These are phyloP conservation scores for Hypena proboscidalis DNA, from an alignment of 2,888 invertebrate genomes.

Conservation along the genomic window DNA sequence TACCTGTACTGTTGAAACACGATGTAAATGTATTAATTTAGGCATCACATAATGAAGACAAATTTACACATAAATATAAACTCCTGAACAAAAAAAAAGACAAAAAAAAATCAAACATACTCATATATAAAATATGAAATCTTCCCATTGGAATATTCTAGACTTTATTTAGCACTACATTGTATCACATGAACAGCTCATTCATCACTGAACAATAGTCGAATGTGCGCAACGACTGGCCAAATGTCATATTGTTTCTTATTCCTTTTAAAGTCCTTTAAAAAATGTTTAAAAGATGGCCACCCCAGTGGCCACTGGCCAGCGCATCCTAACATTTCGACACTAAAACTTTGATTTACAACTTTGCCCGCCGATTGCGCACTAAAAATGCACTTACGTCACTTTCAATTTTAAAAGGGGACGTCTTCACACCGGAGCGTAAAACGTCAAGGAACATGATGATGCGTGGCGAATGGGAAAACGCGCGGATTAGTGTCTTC, in stretches of 20 bases:
- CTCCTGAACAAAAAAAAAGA: too few species aligned
- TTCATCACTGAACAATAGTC: constrained; percentile 73
- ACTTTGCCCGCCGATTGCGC: constrained; percentile 81
- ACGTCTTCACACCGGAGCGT: constrained; percentile 63
- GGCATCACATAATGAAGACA: too few species aligned
- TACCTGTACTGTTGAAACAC: too few species aligned
- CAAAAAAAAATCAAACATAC: too few species aligned
- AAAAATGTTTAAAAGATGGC: constrained; percentile 65
- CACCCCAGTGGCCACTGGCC: constrained; percentile 84
- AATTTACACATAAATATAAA: too few species aligned
- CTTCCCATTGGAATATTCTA: constrained; percentile 12
- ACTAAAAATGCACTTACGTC: constrained; percentile 85
- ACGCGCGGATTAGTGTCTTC: constrained; percentile 2
- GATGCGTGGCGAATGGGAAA: constrained; percentile 8
- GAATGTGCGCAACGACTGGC: constrained; percentile 62
- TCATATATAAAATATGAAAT: constrained; percentile 4
- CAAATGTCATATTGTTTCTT: constrained; percentile 79
- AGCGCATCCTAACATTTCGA: constrained; percentile 83
- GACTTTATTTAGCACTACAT: constrained; percentile 46
- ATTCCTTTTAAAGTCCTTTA: constrained; percentile 60
- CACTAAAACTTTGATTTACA: constrained; percentile 85
- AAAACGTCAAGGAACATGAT: constrained; percentile 32
- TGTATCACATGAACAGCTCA: constrained; percentile 54
- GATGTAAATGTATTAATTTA: too few species aligned
- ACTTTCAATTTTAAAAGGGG: constrained; percentile 84